Percentiles rank a stretch among this genome's conserved stretches.
These are phyloP conservation scores for Tragopan temminckii DNA, from an alignment of 2,797 vertebrate species.

Conservation along the genomic window DNA sequence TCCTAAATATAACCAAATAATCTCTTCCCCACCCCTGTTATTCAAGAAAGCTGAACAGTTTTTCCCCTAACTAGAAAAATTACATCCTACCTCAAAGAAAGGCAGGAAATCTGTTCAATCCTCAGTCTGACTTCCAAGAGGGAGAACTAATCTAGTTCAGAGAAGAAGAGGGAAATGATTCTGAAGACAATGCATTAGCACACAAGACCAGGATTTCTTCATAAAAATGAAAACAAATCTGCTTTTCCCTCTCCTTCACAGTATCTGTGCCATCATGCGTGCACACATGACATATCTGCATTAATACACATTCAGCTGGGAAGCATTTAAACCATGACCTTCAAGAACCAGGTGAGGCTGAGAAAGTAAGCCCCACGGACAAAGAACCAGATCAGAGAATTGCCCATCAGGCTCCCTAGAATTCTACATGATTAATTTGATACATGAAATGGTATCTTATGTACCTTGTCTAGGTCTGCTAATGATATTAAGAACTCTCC, in stretches of 20 bases:
- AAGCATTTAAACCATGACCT: not conserved
- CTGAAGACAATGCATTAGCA: not conserved
- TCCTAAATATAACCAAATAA: not conserved
- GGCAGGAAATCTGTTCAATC: conserved; percentile 65
- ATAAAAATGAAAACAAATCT: not conserved
- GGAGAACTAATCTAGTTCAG: conserved; percentile 65
- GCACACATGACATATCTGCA: not conserved
- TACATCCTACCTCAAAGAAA: conserved; percentile 55
- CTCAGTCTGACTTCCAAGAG: conserved; percentile 54
- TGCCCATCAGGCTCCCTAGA: conserved; percentile 6
- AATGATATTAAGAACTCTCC: not conserved
- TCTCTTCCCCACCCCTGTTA: conserved; percentile 13
- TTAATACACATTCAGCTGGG: not conserved
- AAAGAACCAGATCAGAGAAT: not conserved
- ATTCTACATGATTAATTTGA: not conserved
- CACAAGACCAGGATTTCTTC: conserved; percentile 6
- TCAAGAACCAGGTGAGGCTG: not conserved
- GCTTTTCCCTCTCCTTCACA: conserved; percentile 16
- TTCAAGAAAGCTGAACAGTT: not conserved
- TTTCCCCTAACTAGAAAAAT: conserved; percentile 48
- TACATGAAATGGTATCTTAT: not conserved
- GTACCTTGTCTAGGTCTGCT: not conserved
- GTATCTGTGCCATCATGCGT: not conserved
- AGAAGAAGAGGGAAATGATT: conserved; percentile 53
- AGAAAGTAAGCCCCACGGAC: conserved; percentile 11